Percentiles rank a stretch among this genome's conserved stretches.
Conservation (phyloP, 2,888 invertebrate genomes). For the Torymus texanus region DNA sequence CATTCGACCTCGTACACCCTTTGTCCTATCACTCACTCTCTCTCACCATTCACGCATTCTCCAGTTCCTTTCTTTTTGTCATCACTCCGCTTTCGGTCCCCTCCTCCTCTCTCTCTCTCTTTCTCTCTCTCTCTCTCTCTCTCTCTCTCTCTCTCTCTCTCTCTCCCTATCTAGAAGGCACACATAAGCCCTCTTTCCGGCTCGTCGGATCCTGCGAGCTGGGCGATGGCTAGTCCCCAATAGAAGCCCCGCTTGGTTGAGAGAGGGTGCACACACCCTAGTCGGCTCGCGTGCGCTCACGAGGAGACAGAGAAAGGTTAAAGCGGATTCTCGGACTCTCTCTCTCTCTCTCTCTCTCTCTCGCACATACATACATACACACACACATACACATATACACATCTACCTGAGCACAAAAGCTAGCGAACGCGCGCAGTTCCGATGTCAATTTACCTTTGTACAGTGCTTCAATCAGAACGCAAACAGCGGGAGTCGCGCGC, state of each 20-base stretch:
- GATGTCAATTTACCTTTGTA: constrained; percentile 71
- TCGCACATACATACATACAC: too few species aligned
- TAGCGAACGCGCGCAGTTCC: constrained; percentile 60
- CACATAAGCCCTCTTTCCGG: constrained; percentile 25
- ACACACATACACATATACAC: background rate
- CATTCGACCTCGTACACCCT: too few species aligned
- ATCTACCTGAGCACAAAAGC: constrained; percentile 62
- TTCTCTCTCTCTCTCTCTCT: background rate
- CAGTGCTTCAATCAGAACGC: constrained; percentile 73
- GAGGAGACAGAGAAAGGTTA: background rate
- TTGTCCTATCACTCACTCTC: too few species aligned
- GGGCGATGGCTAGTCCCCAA: too few species aligned
- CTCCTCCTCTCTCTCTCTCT: background rate
- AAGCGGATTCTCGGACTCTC: constrained; percentile 13
- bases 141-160: background rate
- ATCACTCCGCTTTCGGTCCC: background rate
- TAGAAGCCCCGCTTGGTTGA: too few species aligned
- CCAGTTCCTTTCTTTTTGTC: too few species aligned
- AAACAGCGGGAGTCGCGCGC: constrained; percentile 64
- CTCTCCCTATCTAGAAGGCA: constrained; percentile 4
- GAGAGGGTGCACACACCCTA: too few species aligned
- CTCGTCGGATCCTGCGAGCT: background rate
- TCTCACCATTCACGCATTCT: too few species aligned
- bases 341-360: too few species aligned
- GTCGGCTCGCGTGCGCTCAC: too few species aligned